Conservation (phyloP, 2,888 invertebrate species). For the Aelia acuminata region DNA sequence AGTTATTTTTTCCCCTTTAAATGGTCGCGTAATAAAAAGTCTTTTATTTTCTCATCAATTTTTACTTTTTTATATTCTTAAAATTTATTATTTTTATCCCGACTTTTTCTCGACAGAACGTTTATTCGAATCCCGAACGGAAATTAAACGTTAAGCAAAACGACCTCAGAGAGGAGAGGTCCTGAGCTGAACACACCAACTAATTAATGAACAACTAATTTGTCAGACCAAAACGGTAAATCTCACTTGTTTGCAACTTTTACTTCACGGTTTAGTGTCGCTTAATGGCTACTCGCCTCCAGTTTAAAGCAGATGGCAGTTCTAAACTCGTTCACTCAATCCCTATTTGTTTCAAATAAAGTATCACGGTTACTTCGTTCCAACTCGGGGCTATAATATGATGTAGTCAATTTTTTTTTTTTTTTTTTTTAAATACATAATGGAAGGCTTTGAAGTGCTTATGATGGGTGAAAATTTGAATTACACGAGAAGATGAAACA, state of each 20-base stretch:
- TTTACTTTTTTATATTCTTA: too few species aligned
- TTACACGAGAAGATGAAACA: too few species aligned
- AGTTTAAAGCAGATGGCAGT: constrained; percentile 27
- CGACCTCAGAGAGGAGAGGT: background rate
- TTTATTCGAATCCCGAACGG: background rate
- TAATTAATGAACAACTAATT: constrained; percentile 57
- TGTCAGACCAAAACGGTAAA: constrained; percentile 41
- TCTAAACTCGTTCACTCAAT: background rate
- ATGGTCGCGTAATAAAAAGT: too few species aligned
- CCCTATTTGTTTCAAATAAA: background rate
- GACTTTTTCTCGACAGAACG: background rate
- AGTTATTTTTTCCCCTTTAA: too few species aligned
- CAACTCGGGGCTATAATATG: too few species aligned
- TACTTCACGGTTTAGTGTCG: background rate
- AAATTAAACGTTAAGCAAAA: background rate
- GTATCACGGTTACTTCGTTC: too few species aligned
- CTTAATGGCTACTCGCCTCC: constrained; percentile 49
- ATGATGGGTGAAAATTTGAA: too few species aligned
- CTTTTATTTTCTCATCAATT: too few species aligned
- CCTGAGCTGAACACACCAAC: background rate
- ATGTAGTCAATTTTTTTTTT: too few species aligned
- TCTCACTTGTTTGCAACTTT: constrained; percentile 57
- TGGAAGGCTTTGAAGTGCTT: too few species aligned
- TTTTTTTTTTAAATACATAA: too few species aligned
- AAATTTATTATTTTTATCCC: too few species aligned